Percentiles rank a stretch among this genome's conserved stretches.
Evolutionary conservation across 2,797 vertebrate genomes (phyloP).

Genomic region (Poeciliopsis presidionis): DNA sequence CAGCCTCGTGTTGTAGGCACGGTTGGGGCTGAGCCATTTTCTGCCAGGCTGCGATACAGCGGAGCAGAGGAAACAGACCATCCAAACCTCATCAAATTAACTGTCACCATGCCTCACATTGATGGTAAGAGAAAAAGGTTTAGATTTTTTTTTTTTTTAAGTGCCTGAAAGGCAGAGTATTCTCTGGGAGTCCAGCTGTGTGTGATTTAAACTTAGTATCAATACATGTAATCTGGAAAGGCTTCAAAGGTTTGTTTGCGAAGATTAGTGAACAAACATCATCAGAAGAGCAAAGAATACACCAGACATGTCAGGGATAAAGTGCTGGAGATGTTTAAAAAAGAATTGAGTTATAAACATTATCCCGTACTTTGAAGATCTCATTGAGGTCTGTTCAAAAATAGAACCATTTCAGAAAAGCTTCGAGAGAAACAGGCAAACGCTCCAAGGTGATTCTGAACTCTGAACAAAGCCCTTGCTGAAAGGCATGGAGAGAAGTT

Average conservation of each 20-base stretch:
- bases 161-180: slow-evolving; percentile 39
- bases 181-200: slow-evolving; percentile 6
- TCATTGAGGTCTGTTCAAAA: background rate
- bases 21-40: slow-evolving; percentile 95
- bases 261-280: background rate
- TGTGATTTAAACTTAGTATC: background rate
- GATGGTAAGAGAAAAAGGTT: slow-evolving; percentile 81
- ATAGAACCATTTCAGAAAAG: background rate
- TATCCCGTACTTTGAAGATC: background rate
- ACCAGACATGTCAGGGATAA: background rate
- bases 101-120: slow-evolving; percentile 93
- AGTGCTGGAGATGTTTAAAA: background rate
- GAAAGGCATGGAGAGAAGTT: background rate
- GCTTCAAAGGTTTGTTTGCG: background rate
- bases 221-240: background rate
- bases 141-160: background rate
- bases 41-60: slow-evolving; percentile 91
- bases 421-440: background rate
- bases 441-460: background rate
- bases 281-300: background rate
- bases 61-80: slow-evolving; percentile 88
- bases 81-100: slow-evolving; percentile 91
- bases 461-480: background rate
- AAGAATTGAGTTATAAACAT: background rate
- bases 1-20: slow-evolving; percentile 88